These are phyloP conservation scores for Tachysurus vachellii DNA, from an alignment of 2,113 vertebrate species.

Conservation along the genomic window DNA sequence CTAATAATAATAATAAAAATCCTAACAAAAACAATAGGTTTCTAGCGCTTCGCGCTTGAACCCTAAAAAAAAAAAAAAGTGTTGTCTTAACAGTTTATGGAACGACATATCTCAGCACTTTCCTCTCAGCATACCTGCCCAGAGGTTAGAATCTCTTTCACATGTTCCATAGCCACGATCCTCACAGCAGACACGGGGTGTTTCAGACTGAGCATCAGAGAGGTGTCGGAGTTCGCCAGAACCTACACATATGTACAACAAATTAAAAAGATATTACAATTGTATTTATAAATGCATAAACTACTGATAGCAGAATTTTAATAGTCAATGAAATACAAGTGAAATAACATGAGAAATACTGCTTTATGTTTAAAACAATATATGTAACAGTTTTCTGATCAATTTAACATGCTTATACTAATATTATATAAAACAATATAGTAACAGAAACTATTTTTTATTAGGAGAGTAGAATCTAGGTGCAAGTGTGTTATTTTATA, in stretches of 20 bases:
- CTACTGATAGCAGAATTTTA: background rate
- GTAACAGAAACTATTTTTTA: background rate
- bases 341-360: too few relatives aligned
- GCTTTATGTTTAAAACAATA: too few relatives aligned
- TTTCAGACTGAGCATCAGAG: conserved; percentile 89
- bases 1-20: too few relatives aligned
- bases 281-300: background rate
- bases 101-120: background rate
- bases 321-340: too few relatives aligned
- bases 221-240: conserved; percentile 84
- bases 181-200: conserved; percentile 85
- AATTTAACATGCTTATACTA: too few relatives aligned
- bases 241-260: conserved; percentile 71
- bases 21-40: too few relatives aligned
- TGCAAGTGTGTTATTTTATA: too few relatives aligned
- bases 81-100: background rate
- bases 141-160: conserved; percentile 74
- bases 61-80: too few relatives aligned
- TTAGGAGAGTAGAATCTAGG: background rate
- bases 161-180: conserved; percentile 81
- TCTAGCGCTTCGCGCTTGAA: too few relatives aligned
- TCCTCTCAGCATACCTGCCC: conserved; percentile 75
- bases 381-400: too few relatives aligned
- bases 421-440: too few relatives aligned
- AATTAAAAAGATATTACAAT: background rate